Evolutionary conservation across 2,113 vertebrate genomes (phyloP).

Genomic region (Acrocephalus arundinaceus): DNA sequence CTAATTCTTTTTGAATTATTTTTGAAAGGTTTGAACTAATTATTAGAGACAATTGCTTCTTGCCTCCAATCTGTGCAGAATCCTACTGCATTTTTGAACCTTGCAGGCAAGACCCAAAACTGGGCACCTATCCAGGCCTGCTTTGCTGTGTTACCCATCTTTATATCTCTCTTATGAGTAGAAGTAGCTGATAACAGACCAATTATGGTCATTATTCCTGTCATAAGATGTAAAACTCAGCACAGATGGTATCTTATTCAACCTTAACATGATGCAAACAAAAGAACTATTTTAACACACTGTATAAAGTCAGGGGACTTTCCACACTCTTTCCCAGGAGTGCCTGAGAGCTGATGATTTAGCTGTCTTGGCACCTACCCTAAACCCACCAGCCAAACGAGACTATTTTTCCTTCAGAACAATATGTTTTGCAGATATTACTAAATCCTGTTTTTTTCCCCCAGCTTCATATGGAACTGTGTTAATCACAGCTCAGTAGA

Average conservation of each 20-base stretch:
- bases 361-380: constrained; percentile 24
- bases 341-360: background rate
- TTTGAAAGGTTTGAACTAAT: background rate
- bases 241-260: constrained; percentile 55
- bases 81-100: background rate
- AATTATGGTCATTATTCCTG: constrained; percentile 25
- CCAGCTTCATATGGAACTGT: constrained; percentile 2
- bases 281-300: constrained; percentile 40
- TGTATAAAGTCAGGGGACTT: constrained; percentile 25
- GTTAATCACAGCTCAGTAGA: constrained; percentile 18
- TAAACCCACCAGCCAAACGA: constrained; percentile 17
- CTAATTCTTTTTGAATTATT: background rate
- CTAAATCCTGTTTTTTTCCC: background rate
- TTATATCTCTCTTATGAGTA: background rate
- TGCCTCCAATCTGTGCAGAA: background rate
- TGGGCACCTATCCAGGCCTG: background rate
- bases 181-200: background rate
- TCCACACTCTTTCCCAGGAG: constrained; percentile 32
- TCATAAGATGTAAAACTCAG: background rate
- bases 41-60: background rate
- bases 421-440: constrained; percentile 56
- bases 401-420: constrained; percentile 36
- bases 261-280: constrained; percentile 32
- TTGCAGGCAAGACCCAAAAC: background rate
- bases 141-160: background rate